A percentile compares a stretch with the other conserved stretches of the same genome.
phyloP scores from a whole-genome alignment of 2,113 vertebrate genomes.

The Sinocyclocheilus rhinocerous region DNA sequence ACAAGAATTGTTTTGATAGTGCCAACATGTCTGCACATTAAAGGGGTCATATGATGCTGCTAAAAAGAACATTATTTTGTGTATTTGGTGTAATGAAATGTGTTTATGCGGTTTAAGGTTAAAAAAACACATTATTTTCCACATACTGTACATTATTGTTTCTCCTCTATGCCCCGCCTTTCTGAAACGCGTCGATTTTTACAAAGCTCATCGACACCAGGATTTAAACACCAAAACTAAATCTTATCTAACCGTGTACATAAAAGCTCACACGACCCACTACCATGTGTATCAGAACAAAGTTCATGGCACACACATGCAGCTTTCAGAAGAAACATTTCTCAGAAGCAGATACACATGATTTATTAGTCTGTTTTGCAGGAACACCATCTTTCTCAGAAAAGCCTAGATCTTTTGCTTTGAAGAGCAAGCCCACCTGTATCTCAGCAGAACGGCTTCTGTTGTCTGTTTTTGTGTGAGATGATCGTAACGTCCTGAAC shows the following conservation, averaged over 20 bases:
- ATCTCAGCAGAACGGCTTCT: background rate
- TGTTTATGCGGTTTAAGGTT: no score
- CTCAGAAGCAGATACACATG: constrained; percentile 12
- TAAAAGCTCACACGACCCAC: background rate
- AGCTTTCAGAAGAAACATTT: constrained; percentile 27
- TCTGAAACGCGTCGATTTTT: no score
- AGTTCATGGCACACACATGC: constrained; percentile 40
- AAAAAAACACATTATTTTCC: no score
- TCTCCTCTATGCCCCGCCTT: no score
- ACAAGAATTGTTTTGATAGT: background rate
- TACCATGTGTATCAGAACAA: constrained; percentile 14
- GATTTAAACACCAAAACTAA: background rate
- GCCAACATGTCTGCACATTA: background rate
- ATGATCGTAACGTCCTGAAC: background rate
- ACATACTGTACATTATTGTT: no score
- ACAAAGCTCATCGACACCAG: no score
- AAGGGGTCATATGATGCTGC: background rate
- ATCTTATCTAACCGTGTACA: constrained; percentile 26
- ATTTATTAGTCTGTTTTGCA: constrained; percentile 44
- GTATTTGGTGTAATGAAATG: no score
- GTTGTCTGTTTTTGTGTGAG: constrained; percentile 3
- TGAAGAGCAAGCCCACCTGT: constrained; percentile 25
- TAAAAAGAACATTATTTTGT: no score
- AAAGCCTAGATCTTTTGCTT: constrained; percentile 2
- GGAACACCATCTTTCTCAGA: constrained; percentile 9